These are phyloP conservation scores for Champsocephalus gunnari DNA, from an alignment of 2,797 vertebrate genomes.

Conservation along the genomic window DNA sequence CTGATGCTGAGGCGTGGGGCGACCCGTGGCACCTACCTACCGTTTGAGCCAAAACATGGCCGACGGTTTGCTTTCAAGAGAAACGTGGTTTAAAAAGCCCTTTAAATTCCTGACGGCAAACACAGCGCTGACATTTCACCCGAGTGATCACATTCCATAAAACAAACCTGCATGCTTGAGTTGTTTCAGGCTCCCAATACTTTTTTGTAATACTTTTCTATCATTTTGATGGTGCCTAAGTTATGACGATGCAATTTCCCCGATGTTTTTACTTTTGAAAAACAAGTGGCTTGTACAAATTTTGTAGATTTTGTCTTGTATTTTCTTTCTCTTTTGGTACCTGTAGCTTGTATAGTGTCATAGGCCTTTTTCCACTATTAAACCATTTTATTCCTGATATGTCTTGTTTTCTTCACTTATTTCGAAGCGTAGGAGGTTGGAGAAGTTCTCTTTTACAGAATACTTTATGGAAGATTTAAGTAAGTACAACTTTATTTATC, in stretches of 20 bases:
- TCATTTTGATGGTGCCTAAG: conserved; percentile 79
- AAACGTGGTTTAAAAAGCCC: conserved; percentile 19
- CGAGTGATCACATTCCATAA: conserved; percentile 41
- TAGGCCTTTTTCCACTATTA: conserved; percentile 75
- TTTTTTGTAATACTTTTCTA: conserved; percentile 68
- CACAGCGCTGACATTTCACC: conserved; percentile 16
- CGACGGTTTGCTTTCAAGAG: conserved; percentile 14
- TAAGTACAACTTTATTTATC: too few relatives aligned
- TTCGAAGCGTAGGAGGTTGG: neutral
- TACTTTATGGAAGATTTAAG: too few relatives aligned
- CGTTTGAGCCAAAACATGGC: conserved; percentile 34
- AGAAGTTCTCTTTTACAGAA: neutral
- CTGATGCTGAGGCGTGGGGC: conserved; percentile 26
- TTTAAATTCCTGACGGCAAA: conserved; percentile 16
- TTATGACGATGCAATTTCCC: conserved; percentile 79
- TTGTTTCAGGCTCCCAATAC: conserved; percentile 56
- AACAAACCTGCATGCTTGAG: conserved; percentile 60
- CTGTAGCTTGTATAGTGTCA: conserved; percentile 76
- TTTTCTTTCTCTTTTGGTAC: conserved; percentile 63
- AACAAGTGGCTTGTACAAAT: conserved; percentile 71
- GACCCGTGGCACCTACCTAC: conserved; percentile 6
- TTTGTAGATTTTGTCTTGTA: conserved; percentile 73
- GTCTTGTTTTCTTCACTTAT: neutral
- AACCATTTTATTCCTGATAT: conserved; percentile 71
- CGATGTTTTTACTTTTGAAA: conserved; percentile 75